A percentile compares a stretch with the other conserved stretches of the same genome.
Evolutionary conservation across 2,113 vertebrate species (phyloP).

Genomic region (Empidonax alnorum): DNA sequence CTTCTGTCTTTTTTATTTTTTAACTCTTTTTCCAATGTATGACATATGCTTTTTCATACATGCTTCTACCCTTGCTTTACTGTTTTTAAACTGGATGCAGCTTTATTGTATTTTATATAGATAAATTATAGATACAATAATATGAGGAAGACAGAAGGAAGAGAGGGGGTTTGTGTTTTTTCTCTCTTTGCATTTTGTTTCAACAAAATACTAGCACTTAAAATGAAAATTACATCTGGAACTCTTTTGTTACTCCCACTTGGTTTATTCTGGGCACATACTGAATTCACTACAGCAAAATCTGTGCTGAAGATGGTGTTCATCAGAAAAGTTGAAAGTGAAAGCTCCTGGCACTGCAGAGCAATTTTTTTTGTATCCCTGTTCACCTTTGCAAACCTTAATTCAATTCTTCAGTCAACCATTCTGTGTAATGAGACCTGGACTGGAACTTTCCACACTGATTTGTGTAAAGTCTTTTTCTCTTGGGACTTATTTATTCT

Average conservation of each 20-base stretch:
- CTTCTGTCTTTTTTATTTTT: neutral
- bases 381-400: conserved; percentile 20
- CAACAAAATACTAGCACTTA: neutral
- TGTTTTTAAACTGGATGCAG: neutral
- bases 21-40: neutral
- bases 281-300: conserved; percentile 3
- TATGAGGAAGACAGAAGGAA: neutral
- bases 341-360: neutral
- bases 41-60: neutral
- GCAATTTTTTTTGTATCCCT: conserved; percentile 1
- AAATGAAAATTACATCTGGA: neutral
- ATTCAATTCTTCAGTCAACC: conserved; percentile 34
- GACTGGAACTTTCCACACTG: conserved; percentile 24
- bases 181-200: neutral
- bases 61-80: neutral
- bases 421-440: conserved; percentile 16
- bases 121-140: neutral
- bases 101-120: neutral
- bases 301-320: neutral
- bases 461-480: conserved; percentile 27
- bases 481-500: conserved; percentile 25
- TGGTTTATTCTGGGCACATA: neutral
- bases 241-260: neutral
- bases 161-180: neutral
- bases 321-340: neutral